Evolutionary conservation across 2,888 invertebrate species (phyloP).

Genomic region (Acleris sparsana): DNA sequence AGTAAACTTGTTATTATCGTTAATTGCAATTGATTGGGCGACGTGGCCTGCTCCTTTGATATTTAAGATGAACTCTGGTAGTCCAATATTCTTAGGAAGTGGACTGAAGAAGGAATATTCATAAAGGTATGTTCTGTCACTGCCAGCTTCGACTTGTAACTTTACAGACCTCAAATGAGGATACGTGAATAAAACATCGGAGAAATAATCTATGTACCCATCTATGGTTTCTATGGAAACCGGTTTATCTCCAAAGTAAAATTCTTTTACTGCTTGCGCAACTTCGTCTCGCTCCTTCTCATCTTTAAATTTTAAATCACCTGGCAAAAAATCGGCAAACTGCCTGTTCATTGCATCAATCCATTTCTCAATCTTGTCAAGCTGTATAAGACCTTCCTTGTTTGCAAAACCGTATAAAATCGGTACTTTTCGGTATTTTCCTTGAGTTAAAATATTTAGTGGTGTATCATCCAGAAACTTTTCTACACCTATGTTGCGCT

Average conservation of each 20-base stretch:
- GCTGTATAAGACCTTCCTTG: slow-evolving; percentile 52
- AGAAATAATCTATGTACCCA: slow-evolving; percentile 52
- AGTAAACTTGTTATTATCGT: slow-evolving; percentile 17
- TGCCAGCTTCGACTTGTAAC: slow-evolving; percentile 47
- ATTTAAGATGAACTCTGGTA: slow-evolving; percentile 45
- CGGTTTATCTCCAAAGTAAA: slow-evolving; percentile 54
- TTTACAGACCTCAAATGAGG: slow-evolving; percentile 49
- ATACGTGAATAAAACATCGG: slow-evolving; percentile 61
- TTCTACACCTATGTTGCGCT: slow-evolving; percentile 43
- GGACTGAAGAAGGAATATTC: slow-evolving; percentile 50
- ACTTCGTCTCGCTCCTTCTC: slow-evolving; percentile 49
- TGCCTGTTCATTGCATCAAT: slow-evolving; percentile 54
- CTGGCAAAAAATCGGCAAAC: slow-evolving; percentile 60
- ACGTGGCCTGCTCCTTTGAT: slow-evolving; percentile 53
- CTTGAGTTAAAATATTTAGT: slow-evolving; percentile 48
- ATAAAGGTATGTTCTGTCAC: slow-evolving; percentile 55
- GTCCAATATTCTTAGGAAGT: slow-evolving; percentile 40
- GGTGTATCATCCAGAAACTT: slow-evolving; percentile 54
- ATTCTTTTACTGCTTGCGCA: slow-evolving; percentile 47
- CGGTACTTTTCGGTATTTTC: slow-evolving; percentile 49
- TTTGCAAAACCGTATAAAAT: slow-evolving; percentile 54
- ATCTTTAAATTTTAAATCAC: slow-evolving; percentile 53
- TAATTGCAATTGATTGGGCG: slow-evolving; percentile 45
- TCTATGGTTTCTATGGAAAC: slow-evolving; percentile 46
- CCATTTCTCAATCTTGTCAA: slow-evolving; percentile 48